Conservation (phyloP, 2,113 vertebrate genomes). For the Actenoides hombroni region DNA sequence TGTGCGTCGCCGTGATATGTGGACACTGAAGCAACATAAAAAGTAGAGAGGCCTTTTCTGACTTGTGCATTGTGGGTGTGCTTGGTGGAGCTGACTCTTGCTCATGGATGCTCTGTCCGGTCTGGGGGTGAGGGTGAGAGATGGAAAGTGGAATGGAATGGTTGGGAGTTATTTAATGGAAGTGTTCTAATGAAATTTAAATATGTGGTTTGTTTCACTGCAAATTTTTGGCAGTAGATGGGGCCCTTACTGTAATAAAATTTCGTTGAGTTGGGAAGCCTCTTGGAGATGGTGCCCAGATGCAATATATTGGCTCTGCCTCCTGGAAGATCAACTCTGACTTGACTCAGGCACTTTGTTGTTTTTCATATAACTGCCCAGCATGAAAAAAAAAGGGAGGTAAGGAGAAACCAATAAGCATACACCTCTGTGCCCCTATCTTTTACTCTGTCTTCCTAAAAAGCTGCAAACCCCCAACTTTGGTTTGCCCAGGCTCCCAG, state of each 20-base stretch:
- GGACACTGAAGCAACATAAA: background rate
- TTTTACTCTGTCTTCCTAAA: background rate
- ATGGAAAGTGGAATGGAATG: background rate
- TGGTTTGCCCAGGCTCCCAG: background rate
- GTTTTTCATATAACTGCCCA: background rate
- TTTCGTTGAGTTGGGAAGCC: background rate
- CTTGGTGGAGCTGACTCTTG: background rate
- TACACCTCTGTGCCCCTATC: background rate
- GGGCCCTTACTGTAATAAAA: constrained; percentile 61
- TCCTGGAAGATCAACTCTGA: background rate
- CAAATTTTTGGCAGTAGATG: constrained; percentile 58
- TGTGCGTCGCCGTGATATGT: too few species aligned
- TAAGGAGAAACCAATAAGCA: accelerated
- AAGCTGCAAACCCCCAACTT: background rate
- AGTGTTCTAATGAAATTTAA: background rate
- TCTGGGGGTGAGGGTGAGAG: background rate
- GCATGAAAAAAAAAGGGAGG: background rate
- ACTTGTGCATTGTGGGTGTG: background rate
- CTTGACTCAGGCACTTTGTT: background rate
- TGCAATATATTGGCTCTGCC: background rate
- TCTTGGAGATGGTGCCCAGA: background rate
- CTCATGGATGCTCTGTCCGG: background rate
- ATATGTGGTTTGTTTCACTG: constrained; percentile 27
- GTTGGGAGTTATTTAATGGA: background rate
- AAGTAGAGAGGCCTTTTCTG: background rate